Base-by-base conservation (phyloP, 2,113 vertebrate genomes). In the Rhagologus leucostigma region DNA sequence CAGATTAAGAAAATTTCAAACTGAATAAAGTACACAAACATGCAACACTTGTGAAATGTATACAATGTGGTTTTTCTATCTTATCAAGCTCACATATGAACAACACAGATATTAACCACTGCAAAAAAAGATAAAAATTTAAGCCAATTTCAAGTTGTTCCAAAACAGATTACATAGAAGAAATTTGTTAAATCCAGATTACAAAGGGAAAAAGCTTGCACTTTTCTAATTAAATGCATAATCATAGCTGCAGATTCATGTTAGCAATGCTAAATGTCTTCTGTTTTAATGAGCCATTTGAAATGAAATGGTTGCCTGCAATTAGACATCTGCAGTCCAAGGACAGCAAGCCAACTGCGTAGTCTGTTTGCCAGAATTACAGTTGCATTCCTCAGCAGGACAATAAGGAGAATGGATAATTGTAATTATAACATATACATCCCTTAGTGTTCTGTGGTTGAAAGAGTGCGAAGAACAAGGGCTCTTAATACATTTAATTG, bases 271-370 rank as follows among this genome's bases (percentile, higher is more conserved):
- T 98, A 98, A 98, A 97, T 96, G 90, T 96, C 80, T 98, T 96
- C 92, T 96, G 86, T 95, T 98, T 98, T 98, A 98, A 98, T 98
- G 97, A 98, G 93, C 96, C 98, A 98, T 98, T 98, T 97, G 96
- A 98, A 98, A 98, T 97, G 94, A 98, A 98, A 98, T 96, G 94
- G 97, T 98, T 98, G 98, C 97, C 98, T 98, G 97, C 97, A 98
- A 98, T 98, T 98, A 98, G 97, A 98, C 98, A 98, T 98, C 98
- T 98, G 98, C 96, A 98, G 94, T 95, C 92, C 97, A 97, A 97
- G 97, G 96, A 98, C 97, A 97, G 83, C 94, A 97, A 97, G 97
- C 98, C 98, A 98, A 89, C 83, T 96, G 86, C 80, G 90, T 71
- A 96, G 90, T 89, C 55, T 95, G 95, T 84, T 87, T 98, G 97